These are phyloP conservation scores for Danio choprae DNA, from an alignment of 2,797 vertebrate genomes.

Conservation along the genomic window DNA sequence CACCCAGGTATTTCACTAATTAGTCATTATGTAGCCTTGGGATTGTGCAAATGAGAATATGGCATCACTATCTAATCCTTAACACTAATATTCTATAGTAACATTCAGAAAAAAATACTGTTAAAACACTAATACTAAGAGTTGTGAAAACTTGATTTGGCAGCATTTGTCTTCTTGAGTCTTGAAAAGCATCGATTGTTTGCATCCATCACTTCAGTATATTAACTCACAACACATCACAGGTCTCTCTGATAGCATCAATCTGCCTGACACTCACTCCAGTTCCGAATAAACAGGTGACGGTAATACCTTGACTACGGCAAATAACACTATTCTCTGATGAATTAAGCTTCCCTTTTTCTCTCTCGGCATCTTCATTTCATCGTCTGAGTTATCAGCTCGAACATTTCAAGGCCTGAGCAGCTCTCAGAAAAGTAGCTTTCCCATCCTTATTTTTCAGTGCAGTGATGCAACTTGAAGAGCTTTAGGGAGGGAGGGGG, in stretches of 20 bases:
- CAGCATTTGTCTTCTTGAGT: slow-evolving; percentile 4
- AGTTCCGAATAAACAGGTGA: slow-evolving; percentile 3
- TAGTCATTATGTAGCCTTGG: background rate
- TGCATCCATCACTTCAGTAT: background rate
- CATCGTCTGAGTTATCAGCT: background rate
- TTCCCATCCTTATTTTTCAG: slow-evolving; percentile 32
- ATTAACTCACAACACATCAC: slow-evolving; percentile 16
- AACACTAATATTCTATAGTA: slow-evolving; percentile 5
- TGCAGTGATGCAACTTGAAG: slow-evolving; percentile 22
- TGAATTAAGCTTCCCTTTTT: background rate
- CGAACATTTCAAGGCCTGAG: background rate
- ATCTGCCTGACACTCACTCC: background rate
- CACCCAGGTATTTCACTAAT: background rate
- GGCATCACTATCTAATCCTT: slow-evolving; percentile 23
- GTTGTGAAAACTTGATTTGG: slow-evolving; percentile 12
- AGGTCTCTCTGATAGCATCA: background rate
- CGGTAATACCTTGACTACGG: slow-evolving; percentile 3
- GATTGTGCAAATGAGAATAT: slow-evolving; percentile 40
- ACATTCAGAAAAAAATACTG: slow-evolving; percentile 20
- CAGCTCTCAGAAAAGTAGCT: slow-evolving; percentile 23
- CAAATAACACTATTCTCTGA: slow-evolving; percentile 23
- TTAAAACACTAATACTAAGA: slow-evolving; percentile 9
- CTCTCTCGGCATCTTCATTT: slow-evolving; percentile 1
- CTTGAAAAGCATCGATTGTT: background rate
- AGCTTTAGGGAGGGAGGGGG: background rate